Evolutionary conservation across 2,113 vertebrate genomes (phyloP), one percentile per base, ranked within the genome.

Genomic region (Mixornis gularis): DNA sequence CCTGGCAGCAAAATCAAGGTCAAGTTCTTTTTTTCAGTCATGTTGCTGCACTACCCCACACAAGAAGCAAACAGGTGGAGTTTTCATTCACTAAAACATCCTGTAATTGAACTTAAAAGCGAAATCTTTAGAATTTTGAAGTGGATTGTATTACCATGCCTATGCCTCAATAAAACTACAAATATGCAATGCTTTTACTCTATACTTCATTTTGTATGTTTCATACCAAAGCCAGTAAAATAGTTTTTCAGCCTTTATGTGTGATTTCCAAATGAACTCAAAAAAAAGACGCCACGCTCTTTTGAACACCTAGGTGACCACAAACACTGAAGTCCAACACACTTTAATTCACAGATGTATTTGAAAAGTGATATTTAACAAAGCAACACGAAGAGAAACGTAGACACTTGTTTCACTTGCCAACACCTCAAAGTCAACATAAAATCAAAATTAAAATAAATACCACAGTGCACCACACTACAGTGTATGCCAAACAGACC

Each of bases 161-260:
- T 95, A 87, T 20, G 77, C 91, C 96, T 98, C 97, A 96, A 95
- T 97, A 98, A 98, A 98, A 96, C 80, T 95, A 98, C 97, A 98
- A 97, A 98, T 97, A 95, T 97, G 80, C 94, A 64, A 64, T 4
- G 34, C 25, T 76, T 92, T 74, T 38, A 48, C 36, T 74, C 91
- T 79, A 88, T 70, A 91, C 85, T 90, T 40, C 51, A 87, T 79
- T 78, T 91, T 58, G 85, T 12, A 87, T 59, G 43, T 52, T 89
- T 90, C 73, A 43, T 30, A 52, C 19, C 66, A 87, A 52, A 95
- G 74, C 53, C 53, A 72, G 29, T 71, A 81, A 92, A 90, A 53
- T 22, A n/a, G 32, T 36, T 56, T 48, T 84, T 53, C 34, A 63
- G 65, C 38, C 21, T 46, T 87, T 38, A 27, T 3, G 12, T 44